A percentile compares a stretch with the other conserved stretches of the same genome.
Evolutionary conservation across 2,113 vertebrate species (phyloP).

Genomic region (Eublepharis macularius): DNA sequence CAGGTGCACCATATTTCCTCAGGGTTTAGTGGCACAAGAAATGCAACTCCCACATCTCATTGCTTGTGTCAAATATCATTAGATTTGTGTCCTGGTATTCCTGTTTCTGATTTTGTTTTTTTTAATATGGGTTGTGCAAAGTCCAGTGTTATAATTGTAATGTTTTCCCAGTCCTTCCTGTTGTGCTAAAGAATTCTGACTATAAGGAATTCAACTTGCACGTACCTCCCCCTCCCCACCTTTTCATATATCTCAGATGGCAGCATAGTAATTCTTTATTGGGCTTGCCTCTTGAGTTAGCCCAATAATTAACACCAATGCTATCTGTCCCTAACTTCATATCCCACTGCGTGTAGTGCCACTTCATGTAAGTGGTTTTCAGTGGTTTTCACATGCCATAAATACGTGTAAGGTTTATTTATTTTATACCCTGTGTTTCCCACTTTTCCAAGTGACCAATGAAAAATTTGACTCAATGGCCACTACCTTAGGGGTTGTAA

Average conservation of each 20-base stretch:
- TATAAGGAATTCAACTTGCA: neutral
- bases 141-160: neutral
- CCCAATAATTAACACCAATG: neutral
- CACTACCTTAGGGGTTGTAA: neutral
- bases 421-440: neutral
- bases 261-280: neutral
- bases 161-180: neutral
- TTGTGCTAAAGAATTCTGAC: neutral
- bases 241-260: neutral
- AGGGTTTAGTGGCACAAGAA: neutral
- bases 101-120: neutral
- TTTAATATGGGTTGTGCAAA: neutral
- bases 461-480: neutral
- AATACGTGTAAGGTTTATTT: too few relatives aligned
- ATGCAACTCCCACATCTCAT: neutral
- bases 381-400: too few relatives aligned
- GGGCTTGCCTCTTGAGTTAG: neutral
- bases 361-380: too few relatives aligned
- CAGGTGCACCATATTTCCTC: neutral
- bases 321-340: neutral
- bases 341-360: neutral
- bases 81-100: neutral
- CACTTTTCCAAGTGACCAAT: neutral
- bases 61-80: neutral
- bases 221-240: neutral